These are phyloP conservation scores for Chiroxiphia lanceolata DNA, from an alignment of 2,797 vertebrate genomes.

Conservation along the genomic window DNA sequence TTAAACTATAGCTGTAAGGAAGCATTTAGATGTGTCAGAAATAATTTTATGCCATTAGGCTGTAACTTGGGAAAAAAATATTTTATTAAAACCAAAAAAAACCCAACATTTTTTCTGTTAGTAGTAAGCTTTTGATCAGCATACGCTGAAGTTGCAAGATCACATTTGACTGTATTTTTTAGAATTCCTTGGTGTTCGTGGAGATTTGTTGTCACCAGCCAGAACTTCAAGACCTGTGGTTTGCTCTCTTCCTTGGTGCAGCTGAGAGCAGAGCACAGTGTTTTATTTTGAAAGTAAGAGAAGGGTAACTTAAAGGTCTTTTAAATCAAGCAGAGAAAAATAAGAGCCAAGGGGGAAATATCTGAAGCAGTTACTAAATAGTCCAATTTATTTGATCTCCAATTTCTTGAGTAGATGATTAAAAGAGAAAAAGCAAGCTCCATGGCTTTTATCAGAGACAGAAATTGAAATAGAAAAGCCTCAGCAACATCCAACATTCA, in stretches of 20 bases:
- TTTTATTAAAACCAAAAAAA: not conserved
- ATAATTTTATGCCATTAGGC: not conserved
- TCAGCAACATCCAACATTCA: not conserved
- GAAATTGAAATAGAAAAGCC: not conserved
- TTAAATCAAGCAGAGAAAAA: not conserved
- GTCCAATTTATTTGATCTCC: not conserved
- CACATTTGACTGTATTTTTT: not conserved
- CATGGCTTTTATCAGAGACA: not conserved
- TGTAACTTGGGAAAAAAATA: not conserved
- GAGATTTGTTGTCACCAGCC: not conserved
- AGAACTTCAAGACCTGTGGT: not conserved
- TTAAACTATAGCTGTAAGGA: not conserved
- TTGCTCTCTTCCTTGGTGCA: not conserved
- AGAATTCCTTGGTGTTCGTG: not conserved
- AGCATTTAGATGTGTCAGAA: not conserved
- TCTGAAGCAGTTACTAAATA: not conserved
- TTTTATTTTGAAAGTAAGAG: slow-evolving; percentile 11
- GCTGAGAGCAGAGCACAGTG: not conserved
- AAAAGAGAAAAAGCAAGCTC: not conserved
- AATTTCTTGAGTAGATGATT: not conserved
- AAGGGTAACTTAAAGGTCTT: not conserved
- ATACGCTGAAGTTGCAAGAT: not conserved
- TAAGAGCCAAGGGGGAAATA: not conserved
- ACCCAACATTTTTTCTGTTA: not conserved
- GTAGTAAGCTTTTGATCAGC: not conserved